Conservation (phyloP, 2,888 invertebrate species). For the Suillia variegata region DNA sequence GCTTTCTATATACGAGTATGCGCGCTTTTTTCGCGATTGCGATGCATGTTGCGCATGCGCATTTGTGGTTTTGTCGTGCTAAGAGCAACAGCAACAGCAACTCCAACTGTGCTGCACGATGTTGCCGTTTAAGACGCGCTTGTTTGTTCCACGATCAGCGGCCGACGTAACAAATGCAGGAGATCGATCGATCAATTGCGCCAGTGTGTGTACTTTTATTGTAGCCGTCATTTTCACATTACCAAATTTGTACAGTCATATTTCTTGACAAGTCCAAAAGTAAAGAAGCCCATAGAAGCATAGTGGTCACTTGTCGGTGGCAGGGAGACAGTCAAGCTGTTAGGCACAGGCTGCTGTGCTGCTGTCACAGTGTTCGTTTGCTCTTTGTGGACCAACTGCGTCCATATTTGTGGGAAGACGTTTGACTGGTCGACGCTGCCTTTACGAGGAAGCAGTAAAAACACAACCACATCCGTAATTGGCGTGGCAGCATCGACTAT, state of each 20-base stretch:
- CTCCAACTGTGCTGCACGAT: background rate
- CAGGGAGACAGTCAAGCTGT: no score
- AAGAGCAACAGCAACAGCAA: no score
- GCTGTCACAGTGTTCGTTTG: no score
- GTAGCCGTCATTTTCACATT: constrained; percentile 2
- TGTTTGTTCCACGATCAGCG: background rate
- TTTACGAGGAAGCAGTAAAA: no score
- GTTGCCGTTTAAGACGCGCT: background rate
- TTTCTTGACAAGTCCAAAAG: constrained; percentile 18
- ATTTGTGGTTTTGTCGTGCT: background rate
- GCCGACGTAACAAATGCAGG: constrained; percentile 3
- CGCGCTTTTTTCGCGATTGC: background rate
- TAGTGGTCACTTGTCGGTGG: no score
- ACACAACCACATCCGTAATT: constrained; percentile 12
- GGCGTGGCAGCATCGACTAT: constrained; percentile 6
- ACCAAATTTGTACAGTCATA: constrained; percentile 18
- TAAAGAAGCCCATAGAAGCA: background rate
- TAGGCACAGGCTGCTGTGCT: no score
- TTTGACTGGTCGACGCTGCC: background rate
- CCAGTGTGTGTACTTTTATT: background rate
- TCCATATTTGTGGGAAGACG: constrained; percentile 6
- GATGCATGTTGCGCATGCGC: background rate
- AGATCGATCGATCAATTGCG: constrained; percentile 5
- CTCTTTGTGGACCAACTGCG: constrained; percentile 7
- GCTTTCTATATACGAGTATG: background rate